A percentile compares a stretch with the other conserved stretches of the same genome.
These are phyloP conservation scores for Cyclargus thomasi DNA, from an alignment of 1,140 invertebrate genomes.

Conservation along the genomic window DNA sequence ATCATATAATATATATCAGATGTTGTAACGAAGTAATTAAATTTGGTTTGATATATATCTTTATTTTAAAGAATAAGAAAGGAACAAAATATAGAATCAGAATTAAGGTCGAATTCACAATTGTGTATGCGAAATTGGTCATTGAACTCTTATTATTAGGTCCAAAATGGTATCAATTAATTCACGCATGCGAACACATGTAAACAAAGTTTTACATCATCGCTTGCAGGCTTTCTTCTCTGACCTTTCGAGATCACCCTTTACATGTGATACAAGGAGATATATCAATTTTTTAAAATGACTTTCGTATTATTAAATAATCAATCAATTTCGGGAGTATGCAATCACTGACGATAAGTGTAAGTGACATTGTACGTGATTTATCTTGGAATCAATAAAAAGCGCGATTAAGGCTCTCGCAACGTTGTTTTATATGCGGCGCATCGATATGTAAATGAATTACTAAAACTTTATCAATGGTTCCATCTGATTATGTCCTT, in stretches of 20 bases:
- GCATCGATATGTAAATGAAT: conserved; percentile 1
- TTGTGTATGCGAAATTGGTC: background rate
- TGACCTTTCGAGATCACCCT: conserved; percentile 46
- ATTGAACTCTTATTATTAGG: conserved; percentile 29
- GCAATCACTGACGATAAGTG: conserved; percentile 7
- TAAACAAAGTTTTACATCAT: conserved; percentile 40
- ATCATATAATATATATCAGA: background rate
- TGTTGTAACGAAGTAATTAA: conserved; percentile 51
- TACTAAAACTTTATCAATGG: background rate
- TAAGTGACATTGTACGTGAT: conserved; percentile 1
- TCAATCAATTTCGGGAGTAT: conserved; percentile 4
- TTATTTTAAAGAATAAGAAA: background rate
- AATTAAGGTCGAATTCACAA: background rate
- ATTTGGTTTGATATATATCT: conserved; percentile 30
- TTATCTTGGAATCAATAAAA: conserved; percentile 14
- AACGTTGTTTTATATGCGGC: background rate
- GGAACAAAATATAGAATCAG: background rate
- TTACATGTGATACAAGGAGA: conserved; percentile 21
- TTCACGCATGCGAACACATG: conserved; percentile 27
- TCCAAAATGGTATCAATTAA: conserved; percentile 35
- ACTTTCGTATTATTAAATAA: conserved; percentile 16
- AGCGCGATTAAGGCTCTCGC: background rate
- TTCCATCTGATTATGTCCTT: background rate
- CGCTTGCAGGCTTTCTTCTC: conserved; percentile 45
- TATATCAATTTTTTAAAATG: conserved; percentile 15